A percentile compares a stretch with the other conserved stretches of the same genome.
Evolutionary conservation across 1,140 invertebrate genomes (phyloP).

Genomic region (Cataglyphis hispanica): DNA sequence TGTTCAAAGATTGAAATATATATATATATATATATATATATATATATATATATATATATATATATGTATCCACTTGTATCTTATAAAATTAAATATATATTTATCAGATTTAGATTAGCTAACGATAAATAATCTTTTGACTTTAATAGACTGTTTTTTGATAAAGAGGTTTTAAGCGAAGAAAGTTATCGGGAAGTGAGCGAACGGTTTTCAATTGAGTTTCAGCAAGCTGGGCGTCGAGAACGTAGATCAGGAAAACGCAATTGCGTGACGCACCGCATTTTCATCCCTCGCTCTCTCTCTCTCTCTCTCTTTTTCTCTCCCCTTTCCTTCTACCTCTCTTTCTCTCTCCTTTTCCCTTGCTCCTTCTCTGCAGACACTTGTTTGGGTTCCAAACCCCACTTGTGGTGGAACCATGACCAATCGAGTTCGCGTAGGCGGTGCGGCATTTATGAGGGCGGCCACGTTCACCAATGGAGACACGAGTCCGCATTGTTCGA

Average conservation of each 20-base stretch:
- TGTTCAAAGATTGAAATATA: too few species aligned
- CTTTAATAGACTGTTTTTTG: too few species aligned
- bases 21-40: too few species aligned
- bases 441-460: conserved; percentile 17
- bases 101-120: too few species aligned
- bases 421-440: conserved; percentile 65
- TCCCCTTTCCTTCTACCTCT: background rate
- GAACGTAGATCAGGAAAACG: background rate
- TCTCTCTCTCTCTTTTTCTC: background rate
- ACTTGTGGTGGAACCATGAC: conserved; percentile 32
- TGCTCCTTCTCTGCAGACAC: background rate
- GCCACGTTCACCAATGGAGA: conserved; percentile 36
- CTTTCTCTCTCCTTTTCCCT: background rate
- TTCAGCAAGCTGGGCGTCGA: background rate
- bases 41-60: too few species aligned
- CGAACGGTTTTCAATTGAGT: too few species aligned
- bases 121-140: too few species aligned
- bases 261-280: background rate
- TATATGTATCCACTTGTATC: too few species aligned
- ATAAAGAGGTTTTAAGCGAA: too few species aligned
- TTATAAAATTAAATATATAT: too few species aligned
- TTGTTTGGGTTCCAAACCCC: conserved; percentile 2
- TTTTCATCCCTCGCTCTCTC: too few species aligned
- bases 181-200: too few species aligned
- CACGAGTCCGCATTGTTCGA: background rate